Conservation (phyloP, 2,888 invertebrate species). For the Cotesia congregata region DNA sequence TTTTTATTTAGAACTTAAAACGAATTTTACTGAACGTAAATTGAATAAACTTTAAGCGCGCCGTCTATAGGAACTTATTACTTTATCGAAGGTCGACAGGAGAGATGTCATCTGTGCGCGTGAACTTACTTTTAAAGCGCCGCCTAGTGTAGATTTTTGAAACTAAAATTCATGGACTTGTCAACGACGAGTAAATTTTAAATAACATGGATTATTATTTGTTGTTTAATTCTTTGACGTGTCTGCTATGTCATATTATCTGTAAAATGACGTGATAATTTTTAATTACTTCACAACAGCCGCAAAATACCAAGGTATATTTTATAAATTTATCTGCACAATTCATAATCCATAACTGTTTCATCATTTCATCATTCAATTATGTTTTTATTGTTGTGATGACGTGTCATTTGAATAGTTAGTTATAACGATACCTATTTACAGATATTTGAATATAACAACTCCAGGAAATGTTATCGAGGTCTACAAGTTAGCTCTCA, state of each 20-base stretch:
- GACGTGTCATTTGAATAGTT: constrained; percentile 30
- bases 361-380: background rate
- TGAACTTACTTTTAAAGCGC: background rate
- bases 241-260: constrained; percentile 16
- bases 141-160: background rate
- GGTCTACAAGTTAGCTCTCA: background rate
- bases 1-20: too few relatives aligned
- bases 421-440: background rate
- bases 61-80: too few relatives aligned
- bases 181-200: background rate
- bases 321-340: background rate
- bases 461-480: background rate
- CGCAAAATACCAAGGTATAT: background rate
- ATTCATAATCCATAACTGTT: background rate
- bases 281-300: too few relatives aligned
- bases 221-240: background rate
- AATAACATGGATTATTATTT: constrained; percentile 1
- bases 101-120: background rate
- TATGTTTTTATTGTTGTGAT: constrained; percentile 29
- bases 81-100: too few relatives aligned
- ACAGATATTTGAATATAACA: background rate
- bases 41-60: too few relatives aligned
- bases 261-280: constrained; percentile 1
- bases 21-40: too few relatives aligned
- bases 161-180: background rate